These are phyloP conservation scores for Coremacera marginata DNA, from an alignment of 2,888 invertebrate species.

Conservation along the genomic window DNA sequence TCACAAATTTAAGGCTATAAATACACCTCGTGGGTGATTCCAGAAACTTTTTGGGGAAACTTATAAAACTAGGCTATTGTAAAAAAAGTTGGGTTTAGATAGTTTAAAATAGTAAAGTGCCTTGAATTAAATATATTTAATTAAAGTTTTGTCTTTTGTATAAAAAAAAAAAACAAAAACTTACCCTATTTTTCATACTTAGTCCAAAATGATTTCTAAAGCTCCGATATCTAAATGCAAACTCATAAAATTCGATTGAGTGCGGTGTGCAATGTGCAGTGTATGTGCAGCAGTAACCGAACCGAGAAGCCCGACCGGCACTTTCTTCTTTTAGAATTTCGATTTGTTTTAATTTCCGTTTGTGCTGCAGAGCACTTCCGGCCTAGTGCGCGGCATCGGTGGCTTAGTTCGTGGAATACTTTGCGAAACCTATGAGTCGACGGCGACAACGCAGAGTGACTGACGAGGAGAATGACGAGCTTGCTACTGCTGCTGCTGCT, in stretches of 20 bases:
- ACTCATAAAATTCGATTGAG: constrained; percentile 14
- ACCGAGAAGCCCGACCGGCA: not conserved
- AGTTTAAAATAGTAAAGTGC: too few species aligned
- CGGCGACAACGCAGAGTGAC: not conserved
- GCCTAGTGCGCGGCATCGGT: constrained; percentile 22
- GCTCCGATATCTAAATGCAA: not conserved
- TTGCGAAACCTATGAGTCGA: not conserved
- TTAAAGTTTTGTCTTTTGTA: too few species aligned
- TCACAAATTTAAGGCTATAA: too few species aligned
- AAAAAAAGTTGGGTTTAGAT: too few species aligned
- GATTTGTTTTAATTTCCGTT: constrained; percentile 54
- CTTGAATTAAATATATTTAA: too few species aligned
- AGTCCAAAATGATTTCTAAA: not conserved
- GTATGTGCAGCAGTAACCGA: not conserved
- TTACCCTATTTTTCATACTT: constrained; percentile 5
- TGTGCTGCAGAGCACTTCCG: constrained; percentile 53
- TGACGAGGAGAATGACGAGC: not conserved
- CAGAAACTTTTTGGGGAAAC: too few species aligned
- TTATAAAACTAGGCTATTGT: too few species aligned
- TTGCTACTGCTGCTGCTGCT: constrained; percentile 1
- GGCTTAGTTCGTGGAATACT: not conserved
- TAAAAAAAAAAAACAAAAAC: not conserved
- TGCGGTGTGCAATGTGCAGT: not conserved
- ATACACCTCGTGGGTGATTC: too few species aligned
- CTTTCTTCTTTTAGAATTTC: constrained; percentile 14